A percentile compares a stretch with the other conserved stretches of the same genome.
Evolutionary conservation across 2,113 vertebrate species (phyloP).

Genomic region (Piaya cayana): DNA sequence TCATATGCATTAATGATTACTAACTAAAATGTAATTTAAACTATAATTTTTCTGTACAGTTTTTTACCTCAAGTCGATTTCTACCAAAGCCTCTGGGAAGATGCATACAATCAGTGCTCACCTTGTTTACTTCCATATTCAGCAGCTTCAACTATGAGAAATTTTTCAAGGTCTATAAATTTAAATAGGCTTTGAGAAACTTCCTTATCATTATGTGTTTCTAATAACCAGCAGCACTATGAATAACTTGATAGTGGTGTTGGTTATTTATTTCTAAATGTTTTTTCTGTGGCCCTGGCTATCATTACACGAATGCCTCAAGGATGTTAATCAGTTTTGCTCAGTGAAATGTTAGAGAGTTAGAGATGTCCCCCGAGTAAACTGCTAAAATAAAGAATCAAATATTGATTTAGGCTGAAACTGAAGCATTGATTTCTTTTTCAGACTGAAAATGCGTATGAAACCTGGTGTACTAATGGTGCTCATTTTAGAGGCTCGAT

Average conservation of each 20-base stretch:
- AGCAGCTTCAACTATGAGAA: neutral
- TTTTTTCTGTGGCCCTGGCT: neutral
- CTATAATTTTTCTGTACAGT: neutral
- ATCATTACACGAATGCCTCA: neutral
- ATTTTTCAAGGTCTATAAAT: neutral
- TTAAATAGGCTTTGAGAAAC: neutral
- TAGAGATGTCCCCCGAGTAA: neutral
- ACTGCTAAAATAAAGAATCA: neutral
- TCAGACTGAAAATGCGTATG: neutral
- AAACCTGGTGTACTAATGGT: neutral
- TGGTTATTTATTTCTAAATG: neutral
- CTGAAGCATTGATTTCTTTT: neutral
- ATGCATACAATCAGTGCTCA: accelerated
- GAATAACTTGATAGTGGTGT: neutral
- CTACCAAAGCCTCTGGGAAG: neutral
- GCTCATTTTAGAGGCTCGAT: neutral
- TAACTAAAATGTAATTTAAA: neutral
- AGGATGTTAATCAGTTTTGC: neutral
- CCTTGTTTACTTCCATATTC: neutral
- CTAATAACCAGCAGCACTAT: neutral
- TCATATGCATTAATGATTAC: neutral
- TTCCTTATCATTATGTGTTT: neutral
- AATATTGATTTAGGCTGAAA: neutral
- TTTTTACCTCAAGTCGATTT: neutral
- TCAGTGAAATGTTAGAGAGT: neutral